Evolutionary conservation across 2,797 vertebrate species (phyloP).

Genomic region (Labeo calbasu): DNA sequence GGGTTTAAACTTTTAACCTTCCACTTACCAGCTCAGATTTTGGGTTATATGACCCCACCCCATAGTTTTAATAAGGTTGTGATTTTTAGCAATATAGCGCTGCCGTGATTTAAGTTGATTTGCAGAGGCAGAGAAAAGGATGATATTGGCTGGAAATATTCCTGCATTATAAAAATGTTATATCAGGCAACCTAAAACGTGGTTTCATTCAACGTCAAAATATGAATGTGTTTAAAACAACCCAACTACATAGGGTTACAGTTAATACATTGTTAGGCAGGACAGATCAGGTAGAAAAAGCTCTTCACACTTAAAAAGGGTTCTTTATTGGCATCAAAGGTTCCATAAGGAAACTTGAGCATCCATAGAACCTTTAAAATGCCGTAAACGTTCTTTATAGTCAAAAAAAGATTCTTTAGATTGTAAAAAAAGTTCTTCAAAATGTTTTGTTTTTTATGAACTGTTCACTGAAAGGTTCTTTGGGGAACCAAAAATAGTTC

Average conservation of each 20-base stretch:
- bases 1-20: neutral
- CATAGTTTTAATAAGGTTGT: constrained; percentile 9
- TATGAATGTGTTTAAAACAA: neutral
- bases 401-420: neutral
- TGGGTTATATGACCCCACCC: neutral
- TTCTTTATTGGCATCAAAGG: neutral
- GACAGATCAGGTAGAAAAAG: neutral
- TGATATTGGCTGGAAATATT: neutral
- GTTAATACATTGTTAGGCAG: neutral
- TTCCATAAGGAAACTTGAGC: neutral
- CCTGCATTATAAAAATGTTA: neutral
- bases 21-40: neutral
- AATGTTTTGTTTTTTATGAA: neutral
- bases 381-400: neutral
- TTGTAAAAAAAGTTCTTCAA: neutral
- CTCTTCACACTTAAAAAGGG: no score
- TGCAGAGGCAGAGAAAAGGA: neutral
- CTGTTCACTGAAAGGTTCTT: no score
- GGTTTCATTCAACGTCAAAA: neutral
- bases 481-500: no score
- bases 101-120: neutral
- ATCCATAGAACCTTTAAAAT: neutral
- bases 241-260: no score
- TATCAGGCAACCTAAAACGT: neutral
- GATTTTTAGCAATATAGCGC: neutral